Base-by-base conservation (phyloP, 1,140 invertebrate genomes). In the Lepidurus arcticus region DNA sequence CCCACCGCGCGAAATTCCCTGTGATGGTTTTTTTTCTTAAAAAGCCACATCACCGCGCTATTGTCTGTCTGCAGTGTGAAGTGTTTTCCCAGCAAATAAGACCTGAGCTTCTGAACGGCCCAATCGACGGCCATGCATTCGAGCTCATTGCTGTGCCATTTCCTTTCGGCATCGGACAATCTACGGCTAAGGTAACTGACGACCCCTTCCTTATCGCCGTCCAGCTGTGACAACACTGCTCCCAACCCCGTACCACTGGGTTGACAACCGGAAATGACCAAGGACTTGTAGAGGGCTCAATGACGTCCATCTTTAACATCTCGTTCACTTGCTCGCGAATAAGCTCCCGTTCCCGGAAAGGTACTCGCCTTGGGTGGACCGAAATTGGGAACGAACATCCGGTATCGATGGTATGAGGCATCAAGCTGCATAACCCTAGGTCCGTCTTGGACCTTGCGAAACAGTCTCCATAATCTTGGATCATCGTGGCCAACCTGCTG, bases 1-100 rank as follows among this genome's bases (percentile, higher is more conserved):
- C 42, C 84, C 83, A 84, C 76, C 82, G 73, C 78, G 83, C 79
- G 11, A 85, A 47, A 75, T 82, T 74, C 26, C 78, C 76, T 0
- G 73, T 81, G 4, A n/a, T n/a, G n/a, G n/a, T n/a, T n/a, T n/a
- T n/a, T n/a, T n/a, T n/a, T n/a, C n/a, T n/a, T n/a, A n/a, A n/a
- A n/a, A n/a, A n/a, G n/a, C n/a, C n/a, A n/a, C n/a, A n/a, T n/a
- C n/a, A n/a, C n/a, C n/a, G n/a, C n/a, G n/a, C n/a, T n/a, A n/a
- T n/a, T n/a, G n/a, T n/a, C n/a, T n/a, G n/a, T n/a, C n/a, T n/a
- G n/a, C n/a, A n/a, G n/a, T n/a, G n/a, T n/a, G n/a, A n/a, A n/a
- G n/a, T n/a, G n/a, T n/a, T n/a, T n/a, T n/a, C n/a, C n/a, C n/a
- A n/a, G n/a, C n/a, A n/a, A n/a, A n/a, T n/a, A n/a, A n/a, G n/a